phyloP scores from a whole-genome alignment of 2,797 vertebrate species.

The Tapirus indicus region DNA sequence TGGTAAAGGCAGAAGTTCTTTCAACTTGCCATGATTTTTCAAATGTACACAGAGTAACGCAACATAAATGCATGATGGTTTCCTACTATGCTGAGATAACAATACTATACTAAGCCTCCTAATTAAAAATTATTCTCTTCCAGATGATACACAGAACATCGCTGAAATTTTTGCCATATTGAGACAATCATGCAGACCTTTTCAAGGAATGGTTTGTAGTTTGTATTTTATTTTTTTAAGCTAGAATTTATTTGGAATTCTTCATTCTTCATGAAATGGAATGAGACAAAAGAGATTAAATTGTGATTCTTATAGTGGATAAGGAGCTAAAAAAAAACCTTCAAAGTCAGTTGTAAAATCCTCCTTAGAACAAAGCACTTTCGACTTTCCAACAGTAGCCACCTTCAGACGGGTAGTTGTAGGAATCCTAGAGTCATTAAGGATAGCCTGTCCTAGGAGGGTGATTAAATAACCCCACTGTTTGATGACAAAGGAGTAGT shows the following conservation, averaged over 20 bases:
- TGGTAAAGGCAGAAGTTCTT: not conserved
- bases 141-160: not conserved
- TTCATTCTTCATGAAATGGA: not conserved
- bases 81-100: not conserved
- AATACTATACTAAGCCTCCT: not conserved
- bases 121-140: constrained; percentile 6
- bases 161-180: not conserved
- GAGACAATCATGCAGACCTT: not conserved
- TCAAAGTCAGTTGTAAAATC: not conserved
- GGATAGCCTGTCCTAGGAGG: not conserved
- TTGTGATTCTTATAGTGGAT: not conserved
- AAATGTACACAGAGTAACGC: not conserved
- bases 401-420: not conserved
- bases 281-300: not conserved
- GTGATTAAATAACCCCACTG: not conserved
- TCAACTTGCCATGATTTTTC: not conserved
- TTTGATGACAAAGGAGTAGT: not conserved
- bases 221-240: not conserved
- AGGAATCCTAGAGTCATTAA: not conserved
- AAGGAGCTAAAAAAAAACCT: not conserved
- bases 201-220: not conserved
- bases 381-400: not conserved
- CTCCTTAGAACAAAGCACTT: not conserved
- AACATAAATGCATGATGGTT: not conserved
- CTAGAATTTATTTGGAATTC: constrained; percentile 7